Evolutionary conservation across 2,888 invertebrate species (phyloP).

Genomic region (Philaethria dido): DNA sequence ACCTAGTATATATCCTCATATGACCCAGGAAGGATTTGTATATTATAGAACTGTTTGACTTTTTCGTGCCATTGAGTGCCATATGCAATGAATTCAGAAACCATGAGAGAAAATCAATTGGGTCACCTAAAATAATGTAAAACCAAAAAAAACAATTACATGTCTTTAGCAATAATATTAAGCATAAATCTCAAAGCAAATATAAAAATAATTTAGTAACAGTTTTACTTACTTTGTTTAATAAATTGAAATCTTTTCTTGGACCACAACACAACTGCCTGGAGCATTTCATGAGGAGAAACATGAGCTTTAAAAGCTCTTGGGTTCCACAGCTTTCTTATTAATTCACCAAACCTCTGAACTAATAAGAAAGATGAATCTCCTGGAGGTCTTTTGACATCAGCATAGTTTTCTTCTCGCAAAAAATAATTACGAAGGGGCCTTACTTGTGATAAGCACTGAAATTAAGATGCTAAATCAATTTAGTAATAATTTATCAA

Average conservation of each 20-base stretch:
- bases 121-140: constrained; percentile 88
- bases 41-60: constrained; percentile 94
- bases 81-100: constrained; percentile 97
- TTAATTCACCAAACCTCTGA: constrained; percentile 96
- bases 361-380: constrained; percentile 96
- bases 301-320: constrained; percentile 99
- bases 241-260: constrained; percentile 99
- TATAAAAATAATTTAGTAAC: no score
- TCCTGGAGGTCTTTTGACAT: constrained; percentile 96
- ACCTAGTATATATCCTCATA: constrained; percentile 92
- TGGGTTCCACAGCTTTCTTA: constrained; percentile 99
- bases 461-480: constrained; percentile 51
- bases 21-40: constrained; percentile 97
- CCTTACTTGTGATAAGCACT: constrained; percentile 97
- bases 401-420: constrained; percentile 95
- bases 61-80: constrained; percentile 96
- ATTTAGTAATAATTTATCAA: constrained; percentile 5
- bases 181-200: neutral
- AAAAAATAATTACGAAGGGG: constrained; percentile 98
- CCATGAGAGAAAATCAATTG: constrained; percentile 99
- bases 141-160: neutral
- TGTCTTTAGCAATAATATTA: neutral
- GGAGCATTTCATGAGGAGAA: constrained; percentile 99
- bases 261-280: constrained; percentile 98
- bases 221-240: constrained; percentile 90